Evolutionary conservation across 2,113 vertebrate species (phyloP).

Genomic region (Trematocara zebra): DNA sequence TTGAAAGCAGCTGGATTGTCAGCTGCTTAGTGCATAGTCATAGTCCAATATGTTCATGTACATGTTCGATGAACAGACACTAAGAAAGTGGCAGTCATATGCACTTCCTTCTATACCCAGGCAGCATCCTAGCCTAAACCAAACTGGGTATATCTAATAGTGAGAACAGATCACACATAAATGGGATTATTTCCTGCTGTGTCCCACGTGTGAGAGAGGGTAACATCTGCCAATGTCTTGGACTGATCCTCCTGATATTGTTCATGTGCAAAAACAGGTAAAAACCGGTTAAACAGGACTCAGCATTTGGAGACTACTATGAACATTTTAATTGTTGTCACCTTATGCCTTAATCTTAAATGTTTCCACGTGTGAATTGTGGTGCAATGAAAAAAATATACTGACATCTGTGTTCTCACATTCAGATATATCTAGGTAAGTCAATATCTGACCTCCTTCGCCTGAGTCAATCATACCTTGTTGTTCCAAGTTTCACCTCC

Average conservation of each 20-base stretch:
- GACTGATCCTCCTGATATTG: not conserved
- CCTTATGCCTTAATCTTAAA: not conserved
- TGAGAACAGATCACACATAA: not conserved
- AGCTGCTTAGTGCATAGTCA: not conserved
- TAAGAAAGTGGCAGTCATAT: not conserved
- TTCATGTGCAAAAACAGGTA: not conserved
- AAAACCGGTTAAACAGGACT: not conserved
- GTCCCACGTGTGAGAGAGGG: not conserved
- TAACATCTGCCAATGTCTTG: not conserved
- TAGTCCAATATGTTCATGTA: not conserved
- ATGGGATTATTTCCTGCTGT: accelerated
- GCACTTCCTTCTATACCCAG: not conserved
- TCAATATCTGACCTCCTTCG: not conserved
- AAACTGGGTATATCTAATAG: not conserved
- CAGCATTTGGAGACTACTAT: not conserved
- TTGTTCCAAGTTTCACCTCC: constrained; percentile 74
- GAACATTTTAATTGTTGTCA: not conserved
- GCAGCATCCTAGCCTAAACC: not conserved
- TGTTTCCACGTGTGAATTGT: not conserved
- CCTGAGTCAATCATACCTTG: constrained; percentile 74
- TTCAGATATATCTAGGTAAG: not conserved
- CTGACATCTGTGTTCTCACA: not conserved
- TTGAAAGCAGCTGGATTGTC: not conserved
- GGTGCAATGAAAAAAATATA: not conserved
- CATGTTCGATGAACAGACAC: not conserved